Percentiles rank a stretch among this genome's conserved stretches.
Conservation (phyloP, 2,888 invertebrate genomes). For the Orchesella flavescens region DNA sequence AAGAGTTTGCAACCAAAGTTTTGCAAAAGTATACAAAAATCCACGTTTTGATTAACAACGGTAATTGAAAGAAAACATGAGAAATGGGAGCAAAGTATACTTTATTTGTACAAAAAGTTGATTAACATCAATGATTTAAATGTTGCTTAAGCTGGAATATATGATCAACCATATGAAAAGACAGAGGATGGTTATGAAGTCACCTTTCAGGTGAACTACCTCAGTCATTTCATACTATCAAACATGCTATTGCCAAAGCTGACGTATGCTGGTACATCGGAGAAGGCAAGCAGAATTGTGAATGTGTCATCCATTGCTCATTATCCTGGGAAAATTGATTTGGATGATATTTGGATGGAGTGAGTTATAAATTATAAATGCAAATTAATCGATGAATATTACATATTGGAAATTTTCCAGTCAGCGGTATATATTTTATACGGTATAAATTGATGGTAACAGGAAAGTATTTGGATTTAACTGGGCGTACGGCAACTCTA, state of each 20-base stretch:
- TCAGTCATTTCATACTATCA: constrained; percentile 89
- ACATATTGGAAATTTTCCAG: background rate
- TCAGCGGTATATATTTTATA: background rate
- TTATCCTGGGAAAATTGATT: constrained; percentile 82
- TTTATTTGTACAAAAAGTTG: too few relatives aligned
- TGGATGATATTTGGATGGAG: constrained; percentile 83
- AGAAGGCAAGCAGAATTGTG: constrained; percentile 81
- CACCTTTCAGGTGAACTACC: constrained; percentile 90
- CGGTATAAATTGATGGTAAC: background rate
- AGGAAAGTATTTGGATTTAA: constrained; percentile 70
- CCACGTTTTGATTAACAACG: constrained; percentile 87
- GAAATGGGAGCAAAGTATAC: too few relatives aligned
- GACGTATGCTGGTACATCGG: constrained; percentile 78
- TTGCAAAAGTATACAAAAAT: constrained; percentile 80
- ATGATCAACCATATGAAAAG: constrained; percentile 86
- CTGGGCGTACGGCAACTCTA: constrained; percentile 87
- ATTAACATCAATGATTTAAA: too few relatives aligned
- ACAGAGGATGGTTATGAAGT: constrained; percentile 89
- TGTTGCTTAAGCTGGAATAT: constrained; percentile 90
- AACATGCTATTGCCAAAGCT: constrained; percentile 86
- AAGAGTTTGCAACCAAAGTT: constrained; percentile 82
- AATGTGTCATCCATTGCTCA: constrained; percentile 92
- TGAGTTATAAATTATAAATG: constrained; percentile 74
- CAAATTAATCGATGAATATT: background rate
- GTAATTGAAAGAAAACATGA: constrained; percentile 74